Evolutionary conservation across 2,113 vertebrate genomes (phyloP).

Genomic region (Turnix velox): DNA sequence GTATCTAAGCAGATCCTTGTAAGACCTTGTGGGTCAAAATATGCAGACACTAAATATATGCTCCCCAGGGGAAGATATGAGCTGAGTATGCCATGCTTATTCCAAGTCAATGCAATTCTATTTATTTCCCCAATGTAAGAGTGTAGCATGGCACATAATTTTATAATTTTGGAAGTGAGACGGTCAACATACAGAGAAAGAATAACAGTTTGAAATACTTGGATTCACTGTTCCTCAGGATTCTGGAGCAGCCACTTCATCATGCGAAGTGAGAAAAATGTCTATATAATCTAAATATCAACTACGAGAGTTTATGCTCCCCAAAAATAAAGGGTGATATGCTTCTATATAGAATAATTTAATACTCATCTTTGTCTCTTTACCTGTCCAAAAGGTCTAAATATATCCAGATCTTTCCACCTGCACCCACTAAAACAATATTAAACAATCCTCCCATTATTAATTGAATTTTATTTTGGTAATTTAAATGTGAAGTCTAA

Average conservation of each 20-base stretch:
- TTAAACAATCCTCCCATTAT: neutral
- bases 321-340: neutral
- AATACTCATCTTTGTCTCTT: neutral
- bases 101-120: neutral
- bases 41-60: neutral
- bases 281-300: neutral
- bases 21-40: neutral
- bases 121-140: neutral
- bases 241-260: neutral
- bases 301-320: neutral
- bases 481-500: neutral
- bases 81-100: neutral
- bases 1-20: neutral
- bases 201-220: neutral
- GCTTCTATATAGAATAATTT: neutral
- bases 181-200: neutral
- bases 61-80: neutral
- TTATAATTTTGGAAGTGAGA: neutral
- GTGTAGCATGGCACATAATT: neutral
- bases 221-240: neutral
- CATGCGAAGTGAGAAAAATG: neutral
- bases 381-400: neutral
- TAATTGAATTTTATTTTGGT: neutral
- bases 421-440: accelerated
- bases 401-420: neutral